These are phyloP conservation scores for Protonibea diacanthus DNA, from an alignment of 2,797 vertebrate species.

Conservation along the genomic window DNA sequence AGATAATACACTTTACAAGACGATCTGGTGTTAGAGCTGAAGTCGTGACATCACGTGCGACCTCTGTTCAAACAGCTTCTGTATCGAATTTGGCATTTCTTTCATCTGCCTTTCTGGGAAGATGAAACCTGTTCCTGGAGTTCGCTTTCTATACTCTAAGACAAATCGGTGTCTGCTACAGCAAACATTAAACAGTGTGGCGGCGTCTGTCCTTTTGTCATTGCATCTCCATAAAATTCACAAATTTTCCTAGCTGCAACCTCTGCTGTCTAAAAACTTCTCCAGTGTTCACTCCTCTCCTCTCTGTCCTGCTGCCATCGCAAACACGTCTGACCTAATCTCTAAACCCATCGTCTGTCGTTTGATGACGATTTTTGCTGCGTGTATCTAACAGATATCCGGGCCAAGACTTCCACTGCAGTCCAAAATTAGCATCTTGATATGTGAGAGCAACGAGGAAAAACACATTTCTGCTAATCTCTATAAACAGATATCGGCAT, in stretches of 20 bases:
- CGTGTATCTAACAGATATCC: too few species aligned
- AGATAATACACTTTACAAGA: slow-evolving; percentile 5
- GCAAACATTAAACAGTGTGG: not conserved
- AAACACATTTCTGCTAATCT: too few species aligned
- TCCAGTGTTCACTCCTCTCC: not conserved
- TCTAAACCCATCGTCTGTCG: too few species aligned
- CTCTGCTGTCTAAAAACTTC: not conserved
- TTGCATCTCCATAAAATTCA: too few species aligned
- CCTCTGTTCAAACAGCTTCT: not conserved
- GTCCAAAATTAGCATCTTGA: too few species aligned
- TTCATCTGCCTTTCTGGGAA: not conserved
- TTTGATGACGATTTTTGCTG: too few species aligned
- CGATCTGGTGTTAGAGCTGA: slow-evolving; percentile 4
- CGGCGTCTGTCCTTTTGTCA: not conserved
- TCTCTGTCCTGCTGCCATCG: not conserved
- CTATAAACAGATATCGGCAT: too few species aligned
- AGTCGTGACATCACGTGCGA: not conserved
- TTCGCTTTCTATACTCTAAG: not conserved
- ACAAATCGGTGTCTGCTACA: not conserved
- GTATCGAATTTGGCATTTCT: not conserved
- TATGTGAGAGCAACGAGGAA: too few species aligned
- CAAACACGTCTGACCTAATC: not conserved
- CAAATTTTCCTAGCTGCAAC: not conserved
- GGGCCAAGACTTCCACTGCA: too few species aligned
- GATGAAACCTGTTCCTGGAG: not conserved